A percentile compares a stretch with the other conserved stretches of the same genome.
Conservation (phyloP, 2,797 vertebrate genomes). For the Arrhamphus sclerolepis region DNA sequence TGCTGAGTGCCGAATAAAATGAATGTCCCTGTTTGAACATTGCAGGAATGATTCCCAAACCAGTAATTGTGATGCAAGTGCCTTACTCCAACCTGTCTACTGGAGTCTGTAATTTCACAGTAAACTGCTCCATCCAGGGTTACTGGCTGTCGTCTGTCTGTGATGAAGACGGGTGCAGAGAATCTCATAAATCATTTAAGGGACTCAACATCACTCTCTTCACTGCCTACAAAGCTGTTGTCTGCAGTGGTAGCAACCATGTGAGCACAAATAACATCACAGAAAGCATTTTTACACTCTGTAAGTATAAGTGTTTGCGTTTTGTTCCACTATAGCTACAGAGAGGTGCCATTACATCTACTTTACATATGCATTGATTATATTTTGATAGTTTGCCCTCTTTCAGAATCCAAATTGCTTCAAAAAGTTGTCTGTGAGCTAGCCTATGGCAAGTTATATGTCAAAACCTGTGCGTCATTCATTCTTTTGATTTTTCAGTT, state of each 20-base stretch:
- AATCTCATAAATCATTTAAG: neutral
- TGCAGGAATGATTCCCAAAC: constrained; percentile 42
- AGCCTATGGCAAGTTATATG: too few species aligned
- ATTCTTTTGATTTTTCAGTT: too few species aligned
- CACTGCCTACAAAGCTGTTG: fast-evolving
- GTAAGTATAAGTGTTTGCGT: constrained; percentile 39
- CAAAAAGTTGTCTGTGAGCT: too few species aligned
- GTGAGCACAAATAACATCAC: constrained; percentile 42
- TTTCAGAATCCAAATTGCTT: too few species aligned
- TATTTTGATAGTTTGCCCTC: too few species aligned
- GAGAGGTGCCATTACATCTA: too few species aligned
- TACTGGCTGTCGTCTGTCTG: constrained; percentile 37
- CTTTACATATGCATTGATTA: too few species aligned
- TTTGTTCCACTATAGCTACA: neutral
- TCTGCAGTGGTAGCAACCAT: constrained; percentile 51
- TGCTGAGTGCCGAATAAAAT: too few species aligned
- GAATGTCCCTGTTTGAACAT: neutral
- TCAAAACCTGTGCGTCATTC: too few species aligned
- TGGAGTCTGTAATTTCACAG: constrained; percentile 34
- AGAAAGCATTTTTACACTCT: neutral
- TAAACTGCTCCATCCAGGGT: constrained; percentile 60
- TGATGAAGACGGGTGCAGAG: fast-evolving
- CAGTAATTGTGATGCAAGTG: neutral
- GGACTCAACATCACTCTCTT: constrained; percentile 45
- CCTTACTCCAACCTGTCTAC: constrained; percentile 22